Conservation (phyloP, 2,797 vertebrate genomes). For the Gymnoscopelus braueri region DNA sequence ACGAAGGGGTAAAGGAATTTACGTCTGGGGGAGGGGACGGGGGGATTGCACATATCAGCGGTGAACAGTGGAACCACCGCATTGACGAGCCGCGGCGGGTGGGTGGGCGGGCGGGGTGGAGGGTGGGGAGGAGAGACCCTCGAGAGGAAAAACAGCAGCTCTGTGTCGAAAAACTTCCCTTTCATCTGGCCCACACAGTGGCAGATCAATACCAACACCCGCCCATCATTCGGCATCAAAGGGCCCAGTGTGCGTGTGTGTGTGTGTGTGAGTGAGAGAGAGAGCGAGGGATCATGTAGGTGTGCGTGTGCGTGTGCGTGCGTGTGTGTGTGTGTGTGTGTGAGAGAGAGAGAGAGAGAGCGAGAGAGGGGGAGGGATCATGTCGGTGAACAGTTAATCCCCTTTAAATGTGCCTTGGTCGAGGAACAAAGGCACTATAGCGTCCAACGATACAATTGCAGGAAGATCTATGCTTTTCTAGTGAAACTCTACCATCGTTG, state of each 20-base stretch:
- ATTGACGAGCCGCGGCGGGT: constrained; percentile 13
- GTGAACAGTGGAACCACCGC: constrained; percentile 51
- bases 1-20: constrained; percentile 2
- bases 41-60: constrained; percentile 48
- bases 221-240: constrained; percentile 79
- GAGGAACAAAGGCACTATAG: constrained; percentile 68
- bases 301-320: no score
- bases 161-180: constrained; percentile 58
- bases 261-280: no score
- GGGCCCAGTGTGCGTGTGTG: constrained; percentile 14
- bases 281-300: no score
- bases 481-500: constrained; percentile 43
- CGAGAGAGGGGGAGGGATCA: constrained; percentile 57
- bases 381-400: constrained; percentile 70
- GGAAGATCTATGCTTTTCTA: constrained; percentile 35
- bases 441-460: constrained; percentile 56
- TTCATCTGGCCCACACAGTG: constrained; percentile 77
- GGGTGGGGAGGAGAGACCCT: constrained; percentile 51
- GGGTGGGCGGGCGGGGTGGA: constrained; percentile 58
- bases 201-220: constrained; percentile 72
- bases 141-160: constrained; percentile 63
- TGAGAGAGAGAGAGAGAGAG: no score
- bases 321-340: no score
- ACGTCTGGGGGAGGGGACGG: no score
- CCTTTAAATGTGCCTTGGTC: constrained; percentile 66